Evolutionary conservation across 2,113 vertebrate species (phyloP).

Genomic region (Mesitornis unicolor): DNA sequence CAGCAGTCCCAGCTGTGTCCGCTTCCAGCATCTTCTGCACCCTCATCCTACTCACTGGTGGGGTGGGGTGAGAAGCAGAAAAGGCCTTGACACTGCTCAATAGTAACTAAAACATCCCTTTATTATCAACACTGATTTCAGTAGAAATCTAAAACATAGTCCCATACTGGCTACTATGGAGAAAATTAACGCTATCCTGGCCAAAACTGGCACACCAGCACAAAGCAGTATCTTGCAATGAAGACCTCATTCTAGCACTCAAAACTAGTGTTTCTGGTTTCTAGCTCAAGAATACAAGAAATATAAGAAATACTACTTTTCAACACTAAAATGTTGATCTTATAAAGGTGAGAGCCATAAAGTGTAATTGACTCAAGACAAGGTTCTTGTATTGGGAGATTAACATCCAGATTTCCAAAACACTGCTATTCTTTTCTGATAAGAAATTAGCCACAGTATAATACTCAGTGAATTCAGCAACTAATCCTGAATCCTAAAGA

Average conservation of each 20-base stretch:
- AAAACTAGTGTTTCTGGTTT: background rate
- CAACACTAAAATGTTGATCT: background rate
- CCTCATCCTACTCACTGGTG: too few species aligned
- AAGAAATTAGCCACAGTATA: background rate
- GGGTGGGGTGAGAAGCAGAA: too few species aligned
- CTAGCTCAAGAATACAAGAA: background rate
- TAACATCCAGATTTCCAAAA: background rate
- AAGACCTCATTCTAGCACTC: background rate
- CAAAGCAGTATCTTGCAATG: background rate
- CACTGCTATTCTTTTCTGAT: background rate
- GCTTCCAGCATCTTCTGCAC: too few species aligned
- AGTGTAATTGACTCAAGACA: background rate
- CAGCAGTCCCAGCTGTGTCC: too few species aligned
- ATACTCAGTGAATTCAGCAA: background rate
- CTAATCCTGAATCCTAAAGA: background rate
- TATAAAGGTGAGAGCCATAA: background rate
- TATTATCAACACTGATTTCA: too few species aligned
- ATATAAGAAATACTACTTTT: background rate
- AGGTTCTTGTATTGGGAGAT: rapidly evolving
- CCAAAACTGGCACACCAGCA: too few species aligned
- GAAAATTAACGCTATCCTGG: too few species aligned
- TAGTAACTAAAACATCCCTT: too few species aligned
- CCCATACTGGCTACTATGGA: too few species aligned
- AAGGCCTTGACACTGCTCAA: too few species aligned
- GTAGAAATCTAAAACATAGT: too few species aligned